phyloP scores from a whole-genome alignment of 2,113 vertebrate species.

The Ciconia maguari region DNA sequence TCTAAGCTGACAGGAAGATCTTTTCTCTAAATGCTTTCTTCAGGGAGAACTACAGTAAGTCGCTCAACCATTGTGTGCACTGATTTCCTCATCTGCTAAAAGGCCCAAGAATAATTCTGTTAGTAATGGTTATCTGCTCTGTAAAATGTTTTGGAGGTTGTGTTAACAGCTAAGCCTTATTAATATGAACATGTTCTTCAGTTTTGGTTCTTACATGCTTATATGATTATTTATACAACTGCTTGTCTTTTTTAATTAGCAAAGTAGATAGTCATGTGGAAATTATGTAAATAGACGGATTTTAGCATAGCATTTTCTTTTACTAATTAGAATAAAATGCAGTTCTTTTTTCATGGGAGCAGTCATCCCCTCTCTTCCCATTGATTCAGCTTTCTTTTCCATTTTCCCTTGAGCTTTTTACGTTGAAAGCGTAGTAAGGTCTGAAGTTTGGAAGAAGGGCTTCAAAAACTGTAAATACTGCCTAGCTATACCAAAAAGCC shows the following conservation, averaged over 20 bases:
- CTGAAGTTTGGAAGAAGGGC: slow-evolving; percentile 6
- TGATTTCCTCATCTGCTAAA: not conserved
- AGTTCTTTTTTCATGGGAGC: not conserved
- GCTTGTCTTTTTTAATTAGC: slow-evolving; percentile 11
- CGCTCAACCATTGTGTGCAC: not conserved
- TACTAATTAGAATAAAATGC: not conserved
- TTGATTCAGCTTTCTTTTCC: not conserved
- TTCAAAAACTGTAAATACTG: not conserved
- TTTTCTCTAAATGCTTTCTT: not conserved
- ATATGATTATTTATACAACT: not conserved
- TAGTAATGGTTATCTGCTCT: not conserved
- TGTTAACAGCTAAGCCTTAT: not conserved
- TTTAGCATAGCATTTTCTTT: not conserved
- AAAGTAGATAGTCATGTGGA: not conserved
- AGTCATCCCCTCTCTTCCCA: not conserved
- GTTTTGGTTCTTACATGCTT: not conserved
- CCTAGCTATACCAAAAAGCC: not conserved
- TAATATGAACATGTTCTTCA: not conserved
- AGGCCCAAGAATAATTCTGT: not conserved
- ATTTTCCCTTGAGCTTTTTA: not conserved
- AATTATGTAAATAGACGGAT: not conserved
- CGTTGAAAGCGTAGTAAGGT: not conserved
- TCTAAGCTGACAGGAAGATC: not conserved
- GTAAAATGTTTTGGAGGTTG: not conserved
- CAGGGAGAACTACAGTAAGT: not conserved